Evolutionary conservation across 2,888 invertebrate genomes (phyloP).

Genomic region (Pristionchus entomophagus): DNA sequence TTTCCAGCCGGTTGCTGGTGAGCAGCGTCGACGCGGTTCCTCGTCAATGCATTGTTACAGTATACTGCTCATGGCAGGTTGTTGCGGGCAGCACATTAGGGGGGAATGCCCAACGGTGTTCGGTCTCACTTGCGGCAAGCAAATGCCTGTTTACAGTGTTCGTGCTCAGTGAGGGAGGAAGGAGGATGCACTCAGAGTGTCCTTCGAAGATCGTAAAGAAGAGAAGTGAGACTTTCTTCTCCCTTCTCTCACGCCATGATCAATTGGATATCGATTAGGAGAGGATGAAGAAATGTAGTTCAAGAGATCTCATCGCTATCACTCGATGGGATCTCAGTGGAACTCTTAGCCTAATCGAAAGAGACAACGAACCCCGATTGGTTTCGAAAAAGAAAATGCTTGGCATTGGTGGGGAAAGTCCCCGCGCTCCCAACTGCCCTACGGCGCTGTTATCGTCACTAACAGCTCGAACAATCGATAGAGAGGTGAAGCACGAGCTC

Average conservation of each 20-base stretch:
- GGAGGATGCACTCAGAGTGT: slow-evolving; percentile 1
- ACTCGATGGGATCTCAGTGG: neutral
- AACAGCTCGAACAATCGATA: neutral
- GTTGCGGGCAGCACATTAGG: neutral
- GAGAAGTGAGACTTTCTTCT: neutral
- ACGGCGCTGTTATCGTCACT: neutral
- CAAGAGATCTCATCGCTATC: neutral
- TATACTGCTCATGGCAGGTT: neutral
- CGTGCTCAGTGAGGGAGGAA: neutral
- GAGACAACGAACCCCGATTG: neutral
- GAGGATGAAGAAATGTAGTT: neutral
- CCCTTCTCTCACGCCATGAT: neutral
- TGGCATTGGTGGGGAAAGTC: slow-evolving; percentile 11
- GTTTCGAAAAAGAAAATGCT: neutral
- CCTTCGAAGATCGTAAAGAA: slow-evolving; percentile 32
- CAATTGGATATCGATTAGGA: neutral
- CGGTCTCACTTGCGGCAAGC: neutral
- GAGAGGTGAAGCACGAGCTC: neutral
- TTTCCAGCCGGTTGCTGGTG: neutral
- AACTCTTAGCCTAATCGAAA: neutral
- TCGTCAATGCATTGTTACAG: neutral
- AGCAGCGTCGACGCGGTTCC: neutral
- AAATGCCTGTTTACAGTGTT: slow-evolving; percentile 16
- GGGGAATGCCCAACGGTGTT: neutral
- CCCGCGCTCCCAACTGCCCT: neutral